These are phyloP conservation scores for Calephelis perditalis DNA, from an alignment of 2,888 invertebrate genomes.

Conservation along the genomic window DNA sequence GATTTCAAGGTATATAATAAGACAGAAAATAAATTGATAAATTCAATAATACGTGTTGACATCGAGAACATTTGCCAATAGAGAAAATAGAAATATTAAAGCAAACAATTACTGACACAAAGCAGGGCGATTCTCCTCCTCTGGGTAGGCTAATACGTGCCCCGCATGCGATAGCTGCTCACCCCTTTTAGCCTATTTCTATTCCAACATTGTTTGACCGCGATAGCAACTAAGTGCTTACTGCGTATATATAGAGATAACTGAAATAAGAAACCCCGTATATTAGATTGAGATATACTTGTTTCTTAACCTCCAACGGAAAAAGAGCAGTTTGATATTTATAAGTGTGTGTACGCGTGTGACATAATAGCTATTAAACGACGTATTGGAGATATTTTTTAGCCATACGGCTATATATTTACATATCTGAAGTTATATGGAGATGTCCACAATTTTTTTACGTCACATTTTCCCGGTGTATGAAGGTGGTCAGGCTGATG, in stretches of 20 bases:
- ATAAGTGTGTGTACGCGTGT: no score
- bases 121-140: slow-evolving; percentile 33
- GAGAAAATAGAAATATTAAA: slow-evolving; percentile 43
- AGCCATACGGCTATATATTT: no score
- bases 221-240: slow-evolving; percentile 56
- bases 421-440: no score
- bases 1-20: no score
- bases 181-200: slow-evolving; percentile 55
- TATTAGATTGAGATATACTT: background rate
- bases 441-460: no score
- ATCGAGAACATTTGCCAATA: slow-evolving; percentile 2
- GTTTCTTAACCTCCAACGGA: no score
- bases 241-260: slow-evolving; percentile 41
- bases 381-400: no score
- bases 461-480: no score
- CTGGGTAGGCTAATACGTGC: slow-evolving; percentile 44
- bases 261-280: slow-evolving; percentile 28
- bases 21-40: no score
- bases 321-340: background rate
- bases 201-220: slow-evolving; percentile 48
- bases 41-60: background rate
- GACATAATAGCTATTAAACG: no score
- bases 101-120: slow-evolving; percentile 52
- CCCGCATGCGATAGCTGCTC: slow-evolving; percentile 42
- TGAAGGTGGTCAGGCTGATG: no score